Conservation (phyloP, 2,797 vertebrate species). For the Falco novaeseelandiae region DNA sequence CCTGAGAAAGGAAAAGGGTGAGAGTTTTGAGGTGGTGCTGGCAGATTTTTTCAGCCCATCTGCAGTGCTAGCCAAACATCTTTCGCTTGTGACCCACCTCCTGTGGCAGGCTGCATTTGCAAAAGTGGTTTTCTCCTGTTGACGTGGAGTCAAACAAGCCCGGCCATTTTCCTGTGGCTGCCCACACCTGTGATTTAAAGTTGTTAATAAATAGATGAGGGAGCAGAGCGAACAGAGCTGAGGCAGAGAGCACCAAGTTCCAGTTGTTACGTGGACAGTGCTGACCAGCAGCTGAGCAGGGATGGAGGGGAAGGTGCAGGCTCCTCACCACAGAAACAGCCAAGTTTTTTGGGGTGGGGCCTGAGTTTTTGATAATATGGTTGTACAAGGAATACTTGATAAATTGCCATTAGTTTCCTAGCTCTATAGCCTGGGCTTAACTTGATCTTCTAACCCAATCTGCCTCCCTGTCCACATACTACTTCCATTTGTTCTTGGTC, state of each 20-base stretch:
- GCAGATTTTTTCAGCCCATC: neutral
- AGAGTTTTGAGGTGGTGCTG: neutral
- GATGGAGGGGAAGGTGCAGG: neutral
- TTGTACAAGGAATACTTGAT: neutral
- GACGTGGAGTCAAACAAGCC: neutral
- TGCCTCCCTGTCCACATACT: neutral
- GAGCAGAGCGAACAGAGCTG: neutral
- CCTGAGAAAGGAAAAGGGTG: neutral
- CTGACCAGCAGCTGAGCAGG: neutral
- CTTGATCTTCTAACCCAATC: neutral
- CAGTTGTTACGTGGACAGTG: neutral
- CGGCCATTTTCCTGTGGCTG: neutral
- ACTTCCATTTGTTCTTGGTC: neutral
- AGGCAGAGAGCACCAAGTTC: neutral
- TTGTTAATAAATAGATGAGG: neutral
- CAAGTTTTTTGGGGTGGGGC: neutral
- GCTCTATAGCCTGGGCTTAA: neutral
- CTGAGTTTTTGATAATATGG: neutral
- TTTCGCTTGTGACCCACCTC: neutral
- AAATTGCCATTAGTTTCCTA: neutral
- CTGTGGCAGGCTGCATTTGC: neutral
- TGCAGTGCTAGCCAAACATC: neutral
- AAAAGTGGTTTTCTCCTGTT: constrained; percentile 5
- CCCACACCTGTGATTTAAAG: neutral
- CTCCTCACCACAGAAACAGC: neutral